Conservation (phyloP, 2,888 invertebrate species). For the Andrena flavipes region DNA sequence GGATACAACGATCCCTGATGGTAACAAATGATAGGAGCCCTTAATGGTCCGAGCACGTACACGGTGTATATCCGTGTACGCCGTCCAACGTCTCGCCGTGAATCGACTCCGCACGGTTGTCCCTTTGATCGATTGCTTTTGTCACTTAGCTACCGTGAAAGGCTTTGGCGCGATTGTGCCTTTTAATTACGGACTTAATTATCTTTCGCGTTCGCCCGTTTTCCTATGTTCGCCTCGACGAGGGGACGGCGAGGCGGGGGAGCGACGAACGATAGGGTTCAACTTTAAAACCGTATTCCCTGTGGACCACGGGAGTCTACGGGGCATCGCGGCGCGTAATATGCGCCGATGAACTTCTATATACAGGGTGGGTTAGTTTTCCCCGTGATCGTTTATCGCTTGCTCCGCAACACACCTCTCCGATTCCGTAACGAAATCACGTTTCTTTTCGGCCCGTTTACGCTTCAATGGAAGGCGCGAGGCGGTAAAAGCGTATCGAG, state of each 20-base stretch:
- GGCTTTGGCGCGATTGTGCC: conserved; percentile 73
- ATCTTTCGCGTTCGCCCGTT: conserved; percentile 67
- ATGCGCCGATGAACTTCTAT: conserved; percentile 49
- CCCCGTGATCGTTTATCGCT: conserved; percentile 2
- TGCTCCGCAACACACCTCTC: not conserved
- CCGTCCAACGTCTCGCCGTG: conserved; percentile 65
- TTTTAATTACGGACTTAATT: conserved; percentile 79
- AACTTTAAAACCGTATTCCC: conserved; percentile 77
- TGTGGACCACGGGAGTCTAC: conserved; percentile 55
- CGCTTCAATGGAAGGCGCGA: conserved; percentile 45
- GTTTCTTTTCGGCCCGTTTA: conserved; percentile 42
- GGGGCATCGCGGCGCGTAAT: conserved; percentile 54
- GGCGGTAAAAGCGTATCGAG: conserved; percentile 16
- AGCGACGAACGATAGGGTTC: conserved; percentile 22
- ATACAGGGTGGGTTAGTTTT: conserved; percentile 60
- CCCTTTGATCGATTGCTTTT: conserved; percentile 84
- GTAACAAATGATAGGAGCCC: conserved; percentile 82
- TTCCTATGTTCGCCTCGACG: conserved; percentile 41
- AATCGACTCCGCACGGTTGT: conserved; percentile 70
- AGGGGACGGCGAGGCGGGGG: conserved; percentile 16
- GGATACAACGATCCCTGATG: conserved; percentile 76
- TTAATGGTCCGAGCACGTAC: conserved; percentile 77
- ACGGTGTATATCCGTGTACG: conserved; percentile 50
- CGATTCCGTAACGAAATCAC: conserved; percentile 26
- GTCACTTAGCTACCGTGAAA: conserved; percentile 80